Evolutionary conservation across 2,797 vertebrate genomes (phyloP).

Genomic region (Poeciliopsis infans): DNA sequence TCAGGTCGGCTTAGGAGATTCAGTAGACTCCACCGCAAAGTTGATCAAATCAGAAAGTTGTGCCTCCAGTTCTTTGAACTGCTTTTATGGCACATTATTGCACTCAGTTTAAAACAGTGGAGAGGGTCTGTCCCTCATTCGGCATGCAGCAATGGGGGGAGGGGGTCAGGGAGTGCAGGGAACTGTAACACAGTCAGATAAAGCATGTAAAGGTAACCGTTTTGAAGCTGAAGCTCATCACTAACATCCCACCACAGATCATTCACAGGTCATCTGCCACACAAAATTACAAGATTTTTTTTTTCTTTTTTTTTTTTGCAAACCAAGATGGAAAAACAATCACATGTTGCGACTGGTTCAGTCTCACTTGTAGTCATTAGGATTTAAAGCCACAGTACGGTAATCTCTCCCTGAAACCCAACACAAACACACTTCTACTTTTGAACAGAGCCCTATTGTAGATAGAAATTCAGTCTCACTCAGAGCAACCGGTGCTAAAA

Average conservation of each 20-base stretch:
- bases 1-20: background rate
- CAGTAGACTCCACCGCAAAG: background rate
- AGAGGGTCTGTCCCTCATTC: slow-evolving; percentile 4
- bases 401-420: slow-evolving; percentile 13
- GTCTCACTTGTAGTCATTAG: slow-evolving; percentile 34
- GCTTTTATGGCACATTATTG: slow-evolving; percentile 46
- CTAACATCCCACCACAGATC: slow-evolving; percentile 1
- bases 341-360: slow-evolving; percentile 57
- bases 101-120: slow-evolving; percentile 41
- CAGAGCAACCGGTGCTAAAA: slow-evolving; percentile 33
- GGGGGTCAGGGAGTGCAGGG: too few species aligned
- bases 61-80: background rate
- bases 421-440: slow-evolving; percentile 26
- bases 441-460: slow-evolving; percentile 58
- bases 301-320: slow-evolving; percentile 13
- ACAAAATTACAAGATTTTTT: background rate
- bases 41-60: background rate
- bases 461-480: slow-evolving; percentile 40
- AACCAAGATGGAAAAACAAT: slow-evolving; percentile 40
- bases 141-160: slow-evolving; percentile 1
- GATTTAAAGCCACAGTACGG: slow-evolving; percentile 43
- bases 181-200: slow-evolving; percentile 3
- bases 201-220: slow-evolving; percentile 10
- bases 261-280: slow-evolving; percentile 1
- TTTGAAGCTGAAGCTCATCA: slow-evolving; percentile 16